A percentile compares a stretch with the other conserved stretches of the same genome.
Evolutionary conservation across 2,113 vertebrate genomes (phyloP).

Genomic region (Alces alces): DNA sequence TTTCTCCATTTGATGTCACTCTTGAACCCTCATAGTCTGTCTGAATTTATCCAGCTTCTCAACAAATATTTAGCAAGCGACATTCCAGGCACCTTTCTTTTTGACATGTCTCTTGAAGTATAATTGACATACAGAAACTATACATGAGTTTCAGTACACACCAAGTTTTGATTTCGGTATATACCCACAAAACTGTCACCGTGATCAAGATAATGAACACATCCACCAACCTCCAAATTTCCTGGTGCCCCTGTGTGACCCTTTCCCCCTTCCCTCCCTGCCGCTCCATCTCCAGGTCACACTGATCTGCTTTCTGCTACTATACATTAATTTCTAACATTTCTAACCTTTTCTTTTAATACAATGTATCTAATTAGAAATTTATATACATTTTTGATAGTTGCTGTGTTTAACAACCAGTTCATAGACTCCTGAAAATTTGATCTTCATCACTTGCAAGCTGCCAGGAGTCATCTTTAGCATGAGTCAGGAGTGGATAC

Average conservation of each 20-base stretch:
- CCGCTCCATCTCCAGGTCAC: background rate
- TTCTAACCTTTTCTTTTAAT: background rate
- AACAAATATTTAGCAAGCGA: background rate
- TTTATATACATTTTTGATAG: background rate
- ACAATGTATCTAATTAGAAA: background rate
- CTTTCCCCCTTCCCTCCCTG: too few species aligned
- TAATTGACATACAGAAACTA: background rate
- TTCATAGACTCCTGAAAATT: background rate
- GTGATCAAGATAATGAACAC: background rate
- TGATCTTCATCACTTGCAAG: background rate
- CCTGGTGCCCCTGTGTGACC: background rate
- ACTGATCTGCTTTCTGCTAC: background rate
- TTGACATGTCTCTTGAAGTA: background rate
- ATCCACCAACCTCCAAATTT: background rate
- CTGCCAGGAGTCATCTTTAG: background rate
- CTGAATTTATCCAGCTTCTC: background rate
- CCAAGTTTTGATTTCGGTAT: background rate
- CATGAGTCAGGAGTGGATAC: fast-evolving
- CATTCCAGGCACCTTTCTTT: background rate
- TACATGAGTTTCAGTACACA: background rate
- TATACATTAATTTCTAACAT: background rate
- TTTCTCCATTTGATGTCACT: background rate
- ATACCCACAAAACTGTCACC: background rate
- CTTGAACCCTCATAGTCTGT: background rate
- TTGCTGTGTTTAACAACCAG: background rate